Percentiles rank a stretch among this genome's conserved stretches.
These are phyloP conservation scores for Dasysyrphus tricinctus DNA, from an alignment of 2,888 invertebrate species.

Conservation along the genomic window DNA sequence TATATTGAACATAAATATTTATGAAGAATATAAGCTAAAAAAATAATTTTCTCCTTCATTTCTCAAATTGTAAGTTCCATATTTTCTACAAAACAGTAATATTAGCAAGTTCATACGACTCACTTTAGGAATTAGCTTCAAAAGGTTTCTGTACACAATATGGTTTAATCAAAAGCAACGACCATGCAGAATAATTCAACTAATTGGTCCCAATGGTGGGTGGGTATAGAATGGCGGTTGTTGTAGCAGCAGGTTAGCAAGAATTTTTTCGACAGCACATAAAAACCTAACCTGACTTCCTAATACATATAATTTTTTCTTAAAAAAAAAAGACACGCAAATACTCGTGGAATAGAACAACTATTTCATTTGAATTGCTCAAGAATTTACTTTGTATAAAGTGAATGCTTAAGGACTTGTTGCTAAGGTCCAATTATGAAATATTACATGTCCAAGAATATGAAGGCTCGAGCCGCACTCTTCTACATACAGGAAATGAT, in stretches of 20 bases:
- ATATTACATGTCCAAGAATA: constrained; percentile 11
- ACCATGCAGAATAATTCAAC: constrained; percentile 57
- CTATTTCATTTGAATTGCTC: constrained; percentile 43
- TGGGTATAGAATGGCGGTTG: not conserved
- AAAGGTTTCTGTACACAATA: not conserved
- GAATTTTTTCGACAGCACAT: constrained; percentile 22
- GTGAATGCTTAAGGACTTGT: constrained; percentile 53
- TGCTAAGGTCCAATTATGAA: constrained; percentile 61
- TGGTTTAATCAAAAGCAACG: not conserved
- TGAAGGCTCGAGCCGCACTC: not conserved
- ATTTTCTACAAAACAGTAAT: not conserved
- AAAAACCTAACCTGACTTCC: constrained; percentile 20
- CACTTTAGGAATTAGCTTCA: not conserved
- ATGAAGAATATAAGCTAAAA: too few relatives aligned
- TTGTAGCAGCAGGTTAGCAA: not conserved
- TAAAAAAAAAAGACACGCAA: constrained; percentile 39
- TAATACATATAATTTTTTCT: constrained; percentile 1
- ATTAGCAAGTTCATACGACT: not conserved
- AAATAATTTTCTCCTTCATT: too few relatives aligned
- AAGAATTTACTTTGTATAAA: constrained; percentile 33
- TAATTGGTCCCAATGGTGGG: constrained; percentile 64
- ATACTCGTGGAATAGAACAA: constrained; percentile 45
- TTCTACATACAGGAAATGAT: constrained; percentile 21
- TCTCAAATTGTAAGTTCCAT: too few relatives aligned
- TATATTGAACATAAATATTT: too few relatives aligned